phyloP scores from a whole-genome alignment of 1,140 invertebrate genomes.

The Calycopis cecrops region DNA sequence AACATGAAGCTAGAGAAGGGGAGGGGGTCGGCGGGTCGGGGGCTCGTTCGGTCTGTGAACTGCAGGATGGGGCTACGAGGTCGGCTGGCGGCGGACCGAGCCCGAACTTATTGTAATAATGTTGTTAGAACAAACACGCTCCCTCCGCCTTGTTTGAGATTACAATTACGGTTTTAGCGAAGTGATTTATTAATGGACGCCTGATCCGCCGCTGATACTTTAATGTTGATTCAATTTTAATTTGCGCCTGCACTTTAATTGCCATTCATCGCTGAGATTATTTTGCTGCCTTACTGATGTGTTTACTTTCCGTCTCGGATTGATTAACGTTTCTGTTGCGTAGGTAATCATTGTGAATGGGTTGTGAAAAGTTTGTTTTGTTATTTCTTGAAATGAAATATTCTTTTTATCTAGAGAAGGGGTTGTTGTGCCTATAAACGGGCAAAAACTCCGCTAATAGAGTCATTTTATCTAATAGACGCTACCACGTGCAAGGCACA shows the following conservation, averaged over 20 bases:
- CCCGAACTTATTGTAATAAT: slow-evolving; percentile 73
- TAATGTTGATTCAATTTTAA: slow-evolving; percentile 70
- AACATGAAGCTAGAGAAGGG: neutral
- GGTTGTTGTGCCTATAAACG: too few relatives aligned
- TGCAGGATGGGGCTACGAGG: slow-evolving; percentile 29
- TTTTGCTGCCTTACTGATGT: neutral
- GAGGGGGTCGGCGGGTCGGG: slow-evolving; percentile 12
- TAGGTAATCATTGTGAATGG: neutral
- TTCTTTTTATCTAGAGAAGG: too few relatives aligned
- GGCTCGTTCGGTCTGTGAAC: too few relatives aligned
- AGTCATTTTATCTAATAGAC: too few relatives aligned
- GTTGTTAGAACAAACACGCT: slow-evolving; percentile 70
- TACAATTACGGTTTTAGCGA: slow-evolving; percentile 74
- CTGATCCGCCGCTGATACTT: slow-evolving; percentile 71
- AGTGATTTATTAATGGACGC: slow-evolving; percentile 74
- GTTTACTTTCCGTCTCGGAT: neutral
- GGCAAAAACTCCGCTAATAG: too few relatives aligned
- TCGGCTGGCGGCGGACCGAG: slow-evolving; percentile 43
- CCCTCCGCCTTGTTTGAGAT: slow-evolving; percentile 68
- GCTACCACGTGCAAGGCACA: too few relatives aligned
- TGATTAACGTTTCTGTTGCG: neutral
- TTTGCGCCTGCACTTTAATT: slow-evolving; percentile 32
- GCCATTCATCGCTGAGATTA: slow-evolving; percentile 10
- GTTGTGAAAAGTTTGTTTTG: too few relatives aligned
- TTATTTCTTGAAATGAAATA: too few relatives aligned